A percentile compares a stretch with the other conserved stretches of the same genome.
These are phyloP conservation scores for Monopterus albus DNA, from an alignment of 2,113 vertebrate species.

Conservation along the genomic window DNA sequence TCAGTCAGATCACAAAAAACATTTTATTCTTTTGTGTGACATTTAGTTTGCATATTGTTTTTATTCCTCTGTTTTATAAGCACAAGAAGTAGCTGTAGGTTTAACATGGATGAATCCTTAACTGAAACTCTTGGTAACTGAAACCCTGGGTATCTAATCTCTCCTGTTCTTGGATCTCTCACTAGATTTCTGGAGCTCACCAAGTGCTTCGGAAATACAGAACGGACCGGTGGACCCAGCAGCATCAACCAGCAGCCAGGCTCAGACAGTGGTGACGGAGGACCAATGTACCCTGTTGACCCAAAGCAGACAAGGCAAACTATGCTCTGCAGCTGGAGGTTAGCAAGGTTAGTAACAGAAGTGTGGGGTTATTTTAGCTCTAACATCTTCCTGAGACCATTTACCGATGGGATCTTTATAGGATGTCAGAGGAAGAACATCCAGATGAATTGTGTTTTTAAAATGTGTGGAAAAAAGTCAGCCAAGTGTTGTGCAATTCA, in stretches of 20 bases:
- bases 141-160: too few relatives aligned
- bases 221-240: slow-evolving; percentile 65
- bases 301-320: slow-evolving; percentile 70
- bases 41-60: not conserved
- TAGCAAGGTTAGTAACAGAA: slow-evolving; percentile 45
- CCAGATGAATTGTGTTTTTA: too few relatives aligned
- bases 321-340: slow-evolving; percentile 85
- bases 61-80: not conserved
- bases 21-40: not conserved
- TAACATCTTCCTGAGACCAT: not conserved
- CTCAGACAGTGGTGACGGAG: slow-evolving; percentile 19
- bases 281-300: slow-evolving; percentile 53
- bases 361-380: not conserved
- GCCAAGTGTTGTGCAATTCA: too few relatives aligned
- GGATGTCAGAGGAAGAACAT: too few relatives aligned
- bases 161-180: not conserved
- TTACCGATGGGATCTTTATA: too few relatives aligned
- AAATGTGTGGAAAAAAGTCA: too few relatives aligned
- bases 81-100: too few relatives aligned
- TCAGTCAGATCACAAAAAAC: not conserved
- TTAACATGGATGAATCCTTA: too few relatives aligned
- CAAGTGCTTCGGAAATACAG: slow-evolving; percentile 67
- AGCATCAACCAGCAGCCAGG: slow-evolving; percentile 64
- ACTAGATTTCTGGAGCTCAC: slow-evolving; percentile 90
- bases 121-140: too few relatives aligned